phyloP scores from a whole-genome alignment of 2,888 invertebrate genomes.

The Anorthoa munda region DNA sequence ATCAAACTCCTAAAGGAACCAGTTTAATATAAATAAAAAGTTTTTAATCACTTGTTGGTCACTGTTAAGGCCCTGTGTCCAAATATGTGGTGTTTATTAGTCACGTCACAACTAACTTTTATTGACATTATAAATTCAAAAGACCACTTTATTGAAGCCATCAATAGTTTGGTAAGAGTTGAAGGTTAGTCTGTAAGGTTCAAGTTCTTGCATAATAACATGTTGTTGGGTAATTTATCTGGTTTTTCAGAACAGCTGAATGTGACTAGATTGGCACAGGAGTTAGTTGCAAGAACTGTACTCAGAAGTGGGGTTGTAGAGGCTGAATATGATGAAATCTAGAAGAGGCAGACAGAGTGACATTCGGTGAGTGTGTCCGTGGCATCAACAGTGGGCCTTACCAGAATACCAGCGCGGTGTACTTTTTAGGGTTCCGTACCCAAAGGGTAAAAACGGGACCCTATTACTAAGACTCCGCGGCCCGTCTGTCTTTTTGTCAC shows the following conservation, averaged over 20 bases:
- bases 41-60: slow-evolving; percentile 38
- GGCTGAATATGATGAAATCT: neutral
- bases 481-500: too few species aligned
- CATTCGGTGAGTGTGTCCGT: too few species aligned
- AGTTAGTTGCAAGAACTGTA: neutral
- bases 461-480: too few species aligned
- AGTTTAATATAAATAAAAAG: slow-evolving; percentile 43
- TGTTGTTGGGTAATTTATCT: neutral
- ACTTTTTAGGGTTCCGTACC: too few species aligned
- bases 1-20: slow-evolving; percentile 34
- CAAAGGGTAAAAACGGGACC: too few species aligned
- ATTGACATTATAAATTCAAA: slow-evolving; percentile 50
- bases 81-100: slow-evolving; percentile 38
- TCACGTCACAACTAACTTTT: slow-evolving; percentile 39
- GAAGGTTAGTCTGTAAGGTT: slow-evolving; percentile 30
- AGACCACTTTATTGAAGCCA: slow-evolving; percentile 26
- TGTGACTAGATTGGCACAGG: neutral
- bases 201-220: slow-evolving; percentile 19
- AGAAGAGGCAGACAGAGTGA: neutral
- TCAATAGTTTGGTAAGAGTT: slow-evolving; percentile 18
- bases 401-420: too few species aligned
- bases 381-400: too few species aligned
- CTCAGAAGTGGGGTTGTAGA: too few species aligned
- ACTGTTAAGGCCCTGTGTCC: slow-evolving; percentile 14
- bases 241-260: neutral